Evolutionary conservation across 2,797 vertebrate genomes (phyloP), one percentile per base, ranked within the genome.

Genomic region (Echiichthys vipera): DNA sequence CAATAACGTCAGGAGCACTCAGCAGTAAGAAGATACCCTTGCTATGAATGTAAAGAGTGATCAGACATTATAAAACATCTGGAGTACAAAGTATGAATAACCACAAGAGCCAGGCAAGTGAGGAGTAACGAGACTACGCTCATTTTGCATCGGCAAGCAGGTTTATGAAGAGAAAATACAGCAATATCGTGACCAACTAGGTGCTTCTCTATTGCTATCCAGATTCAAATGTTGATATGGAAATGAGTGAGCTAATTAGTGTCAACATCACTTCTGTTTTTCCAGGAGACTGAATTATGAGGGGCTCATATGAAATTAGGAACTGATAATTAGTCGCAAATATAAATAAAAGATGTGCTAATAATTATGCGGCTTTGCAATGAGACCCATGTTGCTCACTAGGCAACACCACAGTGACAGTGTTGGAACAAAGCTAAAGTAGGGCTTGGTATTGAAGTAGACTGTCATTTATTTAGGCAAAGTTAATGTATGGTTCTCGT

Each of bases 1-100:
- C 70, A 40, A 57, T 74, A 36, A 3, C 20, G 56, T 74, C 58
- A 69, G 68, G 58, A 53, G 42, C 42, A 65, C 42, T 10, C 15
- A 56, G 69, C 55, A 7, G 62, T 13, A 65, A 66, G 20, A 55
- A 22, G 61, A 66, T n/a, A 55, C 29, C 45, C 42, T 29, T 15
- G 37, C 10, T 20, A 5, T 24, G 18, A 27, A 62, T 39, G 51
- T 20, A 10, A 37, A 17, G 14, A 59, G 25, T 17, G 29, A 54
- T 67, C 56, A 56, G 27, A 56, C 65, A 15, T 27, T 43, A 43
- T 10, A 42, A 55, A n/a, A 37, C 53, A 65, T 61, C 22, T 36
- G 50, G 37, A 57, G 37, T 40, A 34, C 15, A 22, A 45, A 34
- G 32, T 53, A 49, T 65, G 14, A 55, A 70, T 24, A 36, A 25